Evolutionary conservation across 2,888 invertebrate species (phyloP), one percentile per base, ranked within the genome.

Genomic region (Seira musarum): DNA sequence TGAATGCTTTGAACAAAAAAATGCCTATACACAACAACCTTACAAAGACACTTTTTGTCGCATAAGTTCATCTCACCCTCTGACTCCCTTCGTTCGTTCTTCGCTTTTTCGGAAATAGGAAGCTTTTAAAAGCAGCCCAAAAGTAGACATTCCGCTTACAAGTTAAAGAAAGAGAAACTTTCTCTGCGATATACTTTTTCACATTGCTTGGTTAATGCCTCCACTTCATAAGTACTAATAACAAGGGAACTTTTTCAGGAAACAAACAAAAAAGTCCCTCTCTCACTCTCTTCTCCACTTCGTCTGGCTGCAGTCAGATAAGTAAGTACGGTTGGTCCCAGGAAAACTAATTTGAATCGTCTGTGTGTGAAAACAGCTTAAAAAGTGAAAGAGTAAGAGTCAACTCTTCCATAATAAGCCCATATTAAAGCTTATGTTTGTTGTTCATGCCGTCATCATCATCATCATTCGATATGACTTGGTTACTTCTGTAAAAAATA

Each of bases 321-420:
- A 57, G 57, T 61, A 71, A 70, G 40, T 30, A 30, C 8, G 8
- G 30, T 30, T 61, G 40, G 65, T 72, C 69, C 53, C 76, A 46
- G 46, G 72, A 49, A 72, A 79, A 72, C 72, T 72, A 79, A 79
- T 79, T 79, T 79, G 78, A 78, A 78, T 78, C 78, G 76, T 76
- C 61, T 67, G 49, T 49, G 49, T 49, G 49, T 49, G 49, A 49
- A 49, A 49, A 49, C 49, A 49, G 49, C 49, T 49, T 49, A 49
- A 49, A 49, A 49, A 49, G 49, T 49, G 49, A 49, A 49, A 25
- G 57, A 57, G 22, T 53, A 53, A 68, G 25, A 57, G 53, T 57
- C 49, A 67, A 49, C 49, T 49, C 61, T 22, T 61, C 61, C 24
- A 61, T 24, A 61, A 61, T 19, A 61, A 19, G 61, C 61, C 6